A percentile compares a stretch with the other conserved stretches of the same genome.
Conservation (phyloP, 2,888 invertebrate genomes). For the Oithona nana region DNA sequence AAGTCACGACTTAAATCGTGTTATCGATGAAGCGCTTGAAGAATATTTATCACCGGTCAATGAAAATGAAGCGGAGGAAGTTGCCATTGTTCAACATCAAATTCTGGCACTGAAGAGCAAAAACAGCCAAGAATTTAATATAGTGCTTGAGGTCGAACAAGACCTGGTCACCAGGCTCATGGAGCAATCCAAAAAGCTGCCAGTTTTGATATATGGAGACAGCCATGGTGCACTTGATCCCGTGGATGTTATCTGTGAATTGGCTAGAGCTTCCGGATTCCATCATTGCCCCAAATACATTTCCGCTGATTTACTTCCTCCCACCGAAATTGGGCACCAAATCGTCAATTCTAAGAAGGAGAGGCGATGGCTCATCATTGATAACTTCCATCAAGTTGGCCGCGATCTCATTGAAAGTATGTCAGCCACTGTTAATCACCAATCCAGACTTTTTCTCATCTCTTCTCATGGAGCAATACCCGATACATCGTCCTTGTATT, state of each 20-base stretch:
- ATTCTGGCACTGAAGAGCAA: background rate
- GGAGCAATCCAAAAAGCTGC: background rate
- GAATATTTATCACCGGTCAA: too few species aligned
- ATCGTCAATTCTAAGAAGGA: background rate
- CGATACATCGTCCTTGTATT: background rate
- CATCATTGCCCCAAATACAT: background rate
- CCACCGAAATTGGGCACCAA: background rate
- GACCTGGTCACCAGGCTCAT: background rate
- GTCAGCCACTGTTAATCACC: background rate
- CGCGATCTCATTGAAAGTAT: background rate
- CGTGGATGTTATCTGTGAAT: background rate
- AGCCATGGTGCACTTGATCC: background rate
- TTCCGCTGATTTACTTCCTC: background rate
- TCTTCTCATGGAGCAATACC: background rate
- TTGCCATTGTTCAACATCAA: background rate
- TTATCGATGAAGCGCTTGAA: too few species aligned
- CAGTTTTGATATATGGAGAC: background rate
- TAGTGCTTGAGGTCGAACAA: background rate
- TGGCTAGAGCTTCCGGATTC: background rate
- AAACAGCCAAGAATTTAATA: background rate
- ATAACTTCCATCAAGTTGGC: background rate
- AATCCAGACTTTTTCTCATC: background rate
- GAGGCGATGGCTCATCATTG: background rate
- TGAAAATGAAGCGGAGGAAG: background rate
- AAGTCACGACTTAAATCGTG: too few species aligned